Evolutionary conservation across 2,888 invertebrate species (phyloP).

Genomic region (Parthenolecanium corni): DNA sequence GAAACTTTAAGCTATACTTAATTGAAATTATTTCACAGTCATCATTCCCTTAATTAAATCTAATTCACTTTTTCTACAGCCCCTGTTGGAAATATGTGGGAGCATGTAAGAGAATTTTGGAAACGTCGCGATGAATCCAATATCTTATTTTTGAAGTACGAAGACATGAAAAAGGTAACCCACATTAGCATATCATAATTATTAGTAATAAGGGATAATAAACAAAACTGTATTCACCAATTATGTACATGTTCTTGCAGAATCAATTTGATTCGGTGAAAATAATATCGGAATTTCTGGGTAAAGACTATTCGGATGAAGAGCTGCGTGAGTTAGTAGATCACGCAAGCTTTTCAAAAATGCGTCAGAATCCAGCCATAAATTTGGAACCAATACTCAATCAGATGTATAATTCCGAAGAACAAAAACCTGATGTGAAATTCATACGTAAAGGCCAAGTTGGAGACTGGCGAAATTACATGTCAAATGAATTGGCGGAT

Average conservation of each 20-base stretch:
- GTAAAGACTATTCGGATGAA: conserved; percentile 51
- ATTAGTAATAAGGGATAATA: too few species aligned
- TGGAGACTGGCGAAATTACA: conserved; percentile 38
- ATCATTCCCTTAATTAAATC: too few species aligned
- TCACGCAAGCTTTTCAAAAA: conserved; percentile 66
- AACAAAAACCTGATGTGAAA: conserved; percentile 44
- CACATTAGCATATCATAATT: too few species aligned
- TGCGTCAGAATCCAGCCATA: conserved; percentile 68
- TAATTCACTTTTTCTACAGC: conserved; percentile 32
- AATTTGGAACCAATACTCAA: conserved; percentile 54
- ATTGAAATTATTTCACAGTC: too few species aligned
- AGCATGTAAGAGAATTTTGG: conserved; percentile 50
- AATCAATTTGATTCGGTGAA: conserved; percentile 55
- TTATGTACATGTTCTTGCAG: too few species aligned
- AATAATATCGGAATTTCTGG: conserved; percentile 60
- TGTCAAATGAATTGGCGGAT: conserved; percentile 37
- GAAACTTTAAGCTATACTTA: not conserved
- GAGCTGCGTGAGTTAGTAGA: conserved; percentile 56
- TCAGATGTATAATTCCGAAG: conserved; percentile 44
- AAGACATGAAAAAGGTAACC: conserved; percentile 63
- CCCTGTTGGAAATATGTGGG: conserved; percentile 46
- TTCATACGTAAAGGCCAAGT: conserved; percentile 59
- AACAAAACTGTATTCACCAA: too few species aligned
- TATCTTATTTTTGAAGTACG: conserved; percentile 65
- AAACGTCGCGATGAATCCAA: conserved; percentile 55